Conservation (phyloP, 2,797 vertebrate species). For the Phalloptychus januarius region DNA sequence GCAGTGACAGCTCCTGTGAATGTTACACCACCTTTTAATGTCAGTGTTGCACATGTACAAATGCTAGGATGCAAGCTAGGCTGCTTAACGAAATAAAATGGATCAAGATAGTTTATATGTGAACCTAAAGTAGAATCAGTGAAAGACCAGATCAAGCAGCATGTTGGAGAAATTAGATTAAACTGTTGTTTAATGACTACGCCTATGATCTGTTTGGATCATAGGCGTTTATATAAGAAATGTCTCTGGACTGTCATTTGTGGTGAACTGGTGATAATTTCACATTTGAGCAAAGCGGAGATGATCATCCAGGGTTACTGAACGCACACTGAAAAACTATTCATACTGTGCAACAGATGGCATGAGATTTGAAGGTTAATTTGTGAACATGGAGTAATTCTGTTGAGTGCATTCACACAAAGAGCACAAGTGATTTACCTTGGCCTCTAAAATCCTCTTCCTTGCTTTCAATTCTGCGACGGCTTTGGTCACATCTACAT, state of each 20-base stretch:
- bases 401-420: neutral
- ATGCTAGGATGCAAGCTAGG: too few species aligned
- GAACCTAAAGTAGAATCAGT: neutral
- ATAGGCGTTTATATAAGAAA: neutral
- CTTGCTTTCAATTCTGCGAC: conserved; percentile 96
- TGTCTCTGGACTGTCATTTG: neutral
- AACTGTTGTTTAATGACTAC: neutral
- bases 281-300: neutral
- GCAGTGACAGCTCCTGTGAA: conserved; percentile 90
- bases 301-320: neutral
- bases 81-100: neutral
- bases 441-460: conserved; percentile 91
- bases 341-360: neutral
- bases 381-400: neutral
- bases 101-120: neutral
- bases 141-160: neutral
- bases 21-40: neutral
- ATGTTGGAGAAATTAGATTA: neutral
- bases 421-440: conserved; percentile 75
- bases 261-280: neutral
- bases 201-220: neutral
- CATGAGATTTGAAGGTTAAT: neutral
- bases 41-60: neutral
- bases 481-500: conserved; percentile 91
- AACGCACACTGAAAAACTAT: neutral